Base-by-base conservation (phyloP, 53 echinoderm and acorn worm genomes). In the Holothuria scabra region DNA sequence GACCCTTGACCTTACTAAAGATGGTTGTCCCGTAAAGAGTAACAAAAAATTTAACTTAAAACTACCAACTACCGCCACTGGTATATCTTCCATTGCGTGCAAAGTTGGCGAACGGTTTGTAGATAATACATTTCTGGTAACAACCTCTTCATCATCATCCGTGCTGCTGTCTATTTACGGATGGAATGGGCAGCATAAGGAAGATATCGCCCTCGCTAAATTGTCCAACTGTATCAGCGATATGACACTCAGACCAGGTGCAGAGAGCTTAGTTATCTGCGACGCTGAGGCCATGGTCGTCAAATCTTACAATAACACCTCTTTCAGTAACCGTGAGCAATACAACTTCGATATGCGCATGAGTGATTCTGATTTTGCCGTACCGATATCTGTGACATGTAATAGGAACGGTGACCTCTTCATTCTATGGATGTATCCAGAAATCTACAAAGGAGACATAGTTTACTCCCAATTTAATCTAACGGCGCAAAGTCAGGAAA, bases 371-470 rank as follows among this genome's bases (percentile, higher is more conserved):
- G 57, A 78, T 30, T 18, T 3, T 19, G 78, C 78, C 4, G 56
- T 78, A 56, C 78, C 78, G 58, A 78, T 78, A 56, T 78, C 78
- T 78, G 78, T 58, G 56, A 58, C 58, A 10, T 57, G 78, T 30
- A 78, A 78, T 56, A 78, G 21, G 28, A 49, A 18, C 10, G 78
- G 78, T 18, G 78, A 78, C 25, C 21, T 78, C 28, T 31, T 78
- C 52, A 78, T 78, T 14, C 56, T 81, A 3, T 81, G 82, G 82
- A 18, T 81, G 62, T 23, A 29, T 25, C 60, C 82, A 2, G 46
- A 61, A 2, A 37, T 81, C 26, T 34, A 25, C 12, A 64, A 62
- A 64, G 82, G 28, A 38, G 82, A 81, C 20, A 63, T 81, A 25
- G 41, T 81, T 8, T 81, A 37, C 44, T 37, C 82, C 16, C 60